phyloP scores from a whole-genome alignment of 2,888 invertebrate genomes.

The Didymodactylos carnosus region DNA sequence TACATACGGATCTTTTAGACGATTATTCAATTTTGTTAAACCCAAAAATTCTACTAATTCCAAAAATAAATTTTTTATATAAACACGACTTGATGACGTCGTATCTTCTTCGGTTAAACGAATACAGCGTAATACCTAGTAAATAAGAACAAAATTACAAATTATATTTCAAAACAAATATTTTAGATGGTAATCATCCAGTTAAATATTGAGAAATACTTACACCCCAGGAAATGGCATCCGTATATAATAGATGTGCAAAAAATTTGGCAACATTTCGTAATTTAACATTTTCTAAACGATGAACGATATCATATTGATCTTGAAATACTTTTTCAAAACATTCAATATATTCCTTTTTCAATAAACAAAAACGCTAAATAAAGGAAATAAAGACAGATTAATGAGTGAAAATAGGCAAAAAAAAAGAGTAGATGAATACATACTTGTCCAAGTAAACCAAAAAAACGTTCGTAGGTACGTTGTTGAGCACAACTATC shows the following conservation, averaged over 20 bases:
- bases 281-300: conserved; percentile 79
- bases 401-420: no score
- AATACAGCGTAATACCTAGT: conserved; percentile 42
- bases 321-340: conserved; percentile 85
- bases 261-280: conserved; percentile 91
- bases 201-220: background rate
- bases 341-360: conserved; percentile 69
- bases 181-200: background rate
- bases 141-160: background rate
- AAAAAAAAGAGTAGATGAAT: no score
- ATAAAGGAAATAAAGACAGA: no score
- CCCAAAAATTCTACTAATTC: conserved; percentile 93
- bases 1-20: conserved; percentile 63
- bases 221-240: conserved; percentile 76
- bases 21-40: conserved; percentile 63
- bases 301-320: conserved; percentile 71
- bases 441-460: conserved; percentile 74
- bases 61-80: conserved; percentile 80
- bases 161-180: no score
- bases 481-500: conserved; percentile 97
- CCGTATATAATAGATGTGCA: conserved; percentile 79
- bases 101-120: conserved; percentile 88
- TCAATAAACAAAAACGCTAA: conserved; percentile 76
- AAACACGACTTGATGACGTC: conserved; percentile 84
- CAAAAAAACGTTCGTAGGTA: conserved; percentile 94